phyloP scores from a whole-genome alignment of 2,113 vertebrate genomes.

The Cephalophus harveyi region DNA sequence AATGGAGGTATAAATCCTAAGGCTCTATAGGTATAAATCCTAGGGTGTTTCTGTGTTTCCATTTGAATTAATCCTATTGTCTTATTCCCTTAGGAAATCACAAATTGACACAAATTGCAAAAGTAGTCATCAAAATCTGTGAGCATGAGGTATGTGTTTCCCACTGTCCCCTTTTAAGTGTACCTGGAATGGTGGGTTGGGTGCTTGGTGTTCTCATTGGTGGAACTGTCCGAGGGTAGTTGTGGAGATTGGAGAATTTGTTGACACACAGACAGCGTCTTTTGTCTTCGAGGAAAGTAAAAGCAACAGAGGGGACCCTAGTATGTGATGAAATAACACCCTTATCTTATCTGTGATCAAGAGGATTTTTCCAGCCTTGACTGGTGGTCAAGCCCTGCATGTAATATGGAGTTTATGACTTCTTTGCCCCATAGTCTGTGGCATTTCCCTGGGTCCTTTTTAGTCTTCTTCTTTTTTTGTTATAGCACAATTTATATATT shows the following conservation, averaged over 20 bases:
- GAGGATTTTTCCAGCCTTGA: background rate
- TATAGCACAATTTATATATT: constrained; percentile 55
- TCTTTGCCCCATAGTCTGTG: background rate
- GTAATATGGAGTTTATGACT: background rate
- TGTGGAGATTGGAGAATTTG: background rate
- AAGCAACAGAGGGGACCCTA: background rate
- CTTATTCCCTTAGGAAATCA: constrained; percentile 90
- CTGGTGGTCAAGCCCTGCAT: background rate
- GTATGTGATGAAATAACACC: accelerated
- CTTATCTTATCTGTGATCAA: background rate
- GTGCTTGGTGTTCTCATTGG: background rate
- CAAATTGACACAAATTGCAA: constrained; percentile 98
- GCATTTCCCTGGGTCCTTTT: background rate
- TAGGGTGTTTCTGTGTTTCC: background rate
- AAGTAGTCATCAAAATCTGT: constrained; percentile 99
- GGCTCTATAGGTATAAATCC: background rate
- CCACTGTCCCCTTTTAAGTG: background rate
- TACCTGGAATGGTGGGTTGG: background rate
- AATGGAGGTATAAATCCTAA: background rate
- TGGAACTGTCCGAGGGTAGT: background rate
- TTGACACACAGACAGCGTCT: accelerated
- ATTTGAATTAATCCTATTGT: constrained; percentile 64
- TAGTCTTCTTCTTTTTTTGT: background rate
- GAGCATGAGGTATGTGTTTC: constrained; percentile 92
- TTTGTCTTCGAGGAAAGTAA: background rate